These are phyloP conservation scores for Hylyphantes graminicola DNA, from an alignment of 1,140 invertebrate species.

Conservation along the genomic window DNA sequence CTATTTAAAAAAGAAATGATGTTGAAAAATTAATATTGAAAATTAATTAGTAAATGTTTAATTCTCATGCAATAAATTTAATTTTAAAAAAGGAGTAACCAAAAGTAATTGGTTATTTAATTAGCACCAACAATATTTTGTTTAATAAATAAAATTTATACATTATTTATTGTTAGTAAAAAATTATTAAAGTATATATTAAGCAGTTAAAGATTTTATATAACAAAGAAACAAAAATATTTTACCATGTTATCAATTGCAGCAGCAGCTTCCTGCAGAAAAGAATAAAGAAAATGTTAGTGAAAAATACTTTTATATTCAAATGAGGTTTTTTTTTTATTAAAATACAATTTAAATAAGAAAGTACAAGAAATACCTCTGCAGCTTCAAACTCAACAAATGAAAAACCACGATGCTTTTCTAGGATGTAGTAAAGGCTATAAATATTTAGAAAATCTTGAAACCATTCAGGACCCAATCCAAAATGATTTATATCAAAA, in stretches of 20 bases:
- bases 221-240: not conserved
- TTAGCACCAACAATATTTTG: too few relatives aligned
- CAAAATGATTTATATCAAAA: too few relatives aligned
- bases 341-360: not conserved
- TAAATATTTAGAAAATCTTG: not conserved
- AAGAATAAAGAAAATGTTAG: not conserved
- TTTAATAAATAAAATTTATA: not conserved
- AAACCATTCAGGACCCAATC: too few relatives aligned
- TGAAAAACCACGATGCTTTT: slow-evolving; percentile 96
- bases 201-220: not conserved
- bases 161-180: too few relatives aligned
- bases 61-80: too few relatives aligned
- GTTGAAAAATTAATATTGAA: too few relatives aligned
- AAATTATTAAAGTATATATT: too few relatives aligned
- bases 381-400: slow-evolving; percentile 95
- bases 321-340: not conserved
- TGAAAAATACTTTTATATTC: not conserved
- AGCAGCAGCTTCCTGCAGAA: slow-evolving; percentile 86
- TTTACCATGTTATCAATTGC: slow-evolving; percentile 99
- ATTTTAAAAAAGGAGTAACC: too few relatives aligned
- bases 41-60: too few relatives aligned
- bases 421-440: slow-evolving; percentile 67
- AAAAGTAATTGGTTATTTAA: too few relatives aligned
- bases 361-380: slow-evolving; percentile 68
- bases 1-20: not conserved